A percentile compares a stretch with the other conserved stretches of the same genome.
phyloP scores from a whole-genome alignment of 2,888 invertebrate species.

The Notodonta dromedarius region DNA sequence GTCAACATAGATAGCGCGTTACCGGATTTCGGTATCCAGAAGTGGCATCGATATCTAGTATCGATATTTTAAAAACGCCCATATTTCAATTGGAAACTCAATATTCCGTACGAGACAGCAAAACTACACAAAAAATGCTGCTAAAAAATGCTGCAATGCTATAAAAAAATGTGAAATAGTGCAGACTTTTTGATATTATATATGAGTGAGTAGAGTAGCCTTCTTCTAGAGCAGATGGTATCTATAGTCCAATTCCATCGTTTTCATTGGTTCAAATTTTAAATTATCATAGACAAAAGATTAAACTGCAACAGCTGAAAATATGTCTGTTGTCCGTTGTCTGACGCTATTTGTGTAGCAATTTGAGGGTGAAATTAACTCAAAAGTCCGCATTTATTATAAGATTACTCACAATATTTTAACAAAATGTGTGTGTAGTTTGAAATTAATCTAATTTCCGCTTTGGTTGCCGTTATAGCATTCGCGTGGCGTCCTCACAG shows the following conservation, averaged over 20 bases:
- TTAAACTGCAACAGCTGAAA: constrained; percentile 78
- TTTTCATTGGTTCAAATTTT: constrained; percentile 68
- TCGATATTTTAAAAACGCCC: too few relatives aligned
- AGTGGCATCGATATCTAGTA: too few relatives aligned
- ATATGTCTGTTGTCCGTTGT: constrained; percentile 77
- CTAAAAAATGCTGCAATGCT: too few relatives aligned
- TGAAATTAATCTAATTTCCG: constrained; percentile 44
- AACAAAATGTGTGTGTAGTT: constrained; percentile 61
- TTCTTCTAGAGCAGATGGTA: too few relatives aligned
- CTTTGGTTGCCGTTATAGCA: constrained; percentile 54
- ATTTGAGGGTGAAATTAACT: constrained; percentile 70
- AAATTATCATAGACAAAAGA: constrained; percentile 69
- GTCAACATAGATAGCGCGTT: too few relatives aligned
- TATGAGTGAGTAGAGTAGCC: too few relatives aligned
- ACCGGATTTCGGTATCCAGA: too few relatives aligned
- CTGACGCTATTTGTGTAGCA: constrained; percentile 60
- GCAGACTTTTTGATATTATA: too few relatives aligned
- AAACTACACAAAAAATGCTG: too few relatives aligned
- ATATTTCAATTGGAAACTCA: too few relatives aligned
- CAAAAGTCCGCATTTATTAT: constrained; percentile 44
- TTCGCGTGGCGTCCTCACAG: constrained; percentile 47
- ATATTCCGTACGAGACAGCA: too few relatives aligned
- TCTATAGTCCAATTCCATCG: background rate
- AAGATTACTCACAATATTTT: constrained; percentile 56
- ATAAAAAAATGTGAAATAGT: too few relatives aligned